Conservation (phyloP, 2,113 vertebrate species). For the Mola mola region DNA sequence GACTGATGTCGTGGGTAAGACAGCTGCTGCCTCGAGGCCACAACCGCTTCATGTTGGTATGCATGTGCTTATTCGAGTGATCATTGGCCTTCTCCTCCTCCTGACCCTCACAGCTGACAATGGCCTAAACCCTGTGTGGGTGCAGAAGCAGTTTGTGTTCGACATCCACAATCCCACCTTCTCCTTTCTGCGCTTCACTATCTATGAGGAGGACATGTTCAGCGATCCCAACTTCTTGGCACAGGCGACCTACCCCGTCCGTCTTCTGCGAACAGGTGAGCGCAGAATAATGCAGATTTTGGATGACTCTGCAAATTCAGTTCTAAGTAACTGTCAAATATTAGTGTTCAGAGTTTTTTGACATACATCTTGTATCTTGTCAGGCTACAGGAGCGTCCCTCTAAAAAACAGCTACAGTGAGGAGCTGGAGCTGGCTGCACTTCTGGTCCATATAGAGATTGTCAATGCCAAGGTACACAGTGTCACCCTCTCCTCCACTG, state of each 20-base stretch:
- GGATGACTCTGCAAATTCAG: too few relatives aligned
- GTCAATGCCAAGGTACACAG: constrained; percentile 88
- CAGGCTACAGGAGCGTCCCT: constrained; percentile 86
- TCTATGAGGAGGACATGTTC: constrained; percentile 92
- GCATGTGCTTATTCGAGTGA: too few relatives aligned
- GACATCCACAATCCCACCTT: constrained; percentile 88
- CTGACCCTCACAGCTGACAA: constrained; percentile 81
- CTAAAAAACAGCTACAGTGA: constrained; percentile 89
- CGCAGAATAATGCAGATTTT: neutral
- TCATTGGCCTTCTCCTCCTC: neutral
- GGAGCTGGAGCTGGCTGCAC: constrained; percentile 85
- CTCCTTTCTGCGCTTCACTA: constrained; percentile 86
- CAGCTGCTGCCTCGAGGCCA: neutral
- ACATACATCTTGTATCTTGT: neutral
- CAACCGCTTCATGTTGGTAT: neutral
- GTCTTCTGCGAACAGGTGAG: constrained; percentile 85
- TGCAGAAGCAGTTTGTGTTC: constrained; percentile 87
- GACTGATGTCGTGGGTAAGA: constrained; percentile 85
- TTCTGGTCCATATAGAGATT: constrained; percentile 88
- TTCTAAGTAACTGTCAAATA: neutral
- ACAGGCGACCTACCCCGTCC: constrained; percentile 86
- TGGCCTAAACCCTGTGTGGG: constrained; percentile 87
- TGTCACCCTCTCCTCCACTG: too few relatives aligned
- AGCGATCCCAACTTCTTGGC: constrained; percentile 91
- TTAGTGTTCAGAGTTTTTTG: neutral